Evolutionary conservation across 2,113 vertebrate genomes (phyloP), one percentile per base, ranked within the genome.

Genomic region (Festucalex cinctus): DNA sequence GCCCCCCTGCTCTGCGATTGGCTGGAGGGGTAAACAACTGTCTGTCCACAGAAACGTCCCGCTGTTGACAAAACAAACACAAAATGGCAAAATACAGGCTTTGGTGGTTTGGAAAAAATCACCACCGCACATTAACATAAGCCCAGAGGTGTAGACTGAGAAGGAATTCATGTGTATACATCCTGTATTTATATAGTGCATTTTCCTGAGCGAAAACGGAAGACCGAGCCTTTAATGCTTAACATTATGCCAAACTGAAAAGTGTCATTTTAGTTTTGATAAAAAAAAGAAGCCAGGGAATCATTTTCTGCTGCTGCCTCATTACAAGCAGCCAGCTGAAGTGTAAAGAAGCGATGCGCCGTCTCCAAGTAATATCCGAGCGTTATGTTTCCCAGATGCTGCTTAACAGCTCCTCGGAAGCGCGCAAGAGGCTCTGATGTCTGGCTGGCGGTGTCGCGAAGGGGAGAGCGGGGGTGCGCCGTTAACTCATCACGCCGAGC

Each of bases 401-500:
- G 39, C 64, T 67, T 68, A 51, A 56, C 64, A 70, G 63, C 35
- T 67, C 75, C 73, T 65, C 63, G 76, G 72, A 81, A n/a, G 71
- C 69, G 65, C 65, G 63, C 32, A 36, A 72, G 32, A 44, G 56
- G 69, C 76, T 78, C 41, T 67, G 58, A 73, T 77, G 73, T 60
- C 24, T 9, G 43, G 56, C 39, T 24, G 62, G 57, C 63, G 78
- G 71, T 63, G 39, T 49, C 51, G 65, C 48, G 69, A 68, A 68
- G 17, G 66, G 66, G 68, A 56, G 65, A 53, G 65, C 20, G 13
- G 36, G 53, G 43, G 36, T 46, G 24, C n/a, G 62, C 79, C 71
- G 71, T 84, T 81, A n/a, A n/a, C n/a, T n/a, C n/a, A 75, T 70
- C 70, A 82, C 65, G 63, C 69, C 44, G 63, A n/a, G 69, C 69